Base-by-base conservation (phyloP, 2,888 invertebrate species). In the Magallana nippona region DNA sequence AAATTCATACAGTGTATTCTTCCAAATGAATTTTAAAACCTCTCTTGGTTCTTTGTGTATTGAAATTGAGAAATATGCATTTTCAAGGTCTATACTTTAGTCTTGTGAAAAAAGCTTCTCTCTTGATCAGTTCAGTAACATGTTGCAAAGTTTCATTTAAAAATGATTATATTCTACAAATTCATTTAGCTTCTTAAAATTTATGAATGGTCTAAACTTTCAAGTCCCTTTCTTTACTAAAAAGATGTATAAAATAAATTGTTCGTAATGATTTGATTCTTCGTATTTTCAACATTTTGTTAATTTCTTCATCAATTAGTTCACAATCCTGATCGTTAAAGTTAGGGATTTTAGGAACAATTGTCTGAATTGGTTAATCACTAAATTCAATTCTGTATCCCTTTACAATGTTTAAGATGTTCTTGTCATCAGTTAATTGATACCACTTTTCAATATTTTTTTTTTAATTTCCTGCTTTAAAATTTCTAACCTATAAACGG, bases 1-100 rank as follows among this genome's bases (percentile, higher is more conserved):
- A 62, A 83, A 85, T 22, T 83, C 15, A 78, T 71, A 82, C 55
- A 84, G 15, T 19, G 78, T 62, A 1, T 57, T 71, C 22, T 82
- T 62, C 86, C 86, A 86, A 44, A 15, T n/a, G 62, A 86, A 86
- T 63, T 77, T 79, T 10, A 83, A 62, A 81, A 56, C 82, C 44
- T 80, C 82, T 17, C 83, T 78, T 57, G 55, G 79, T 60, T 78
- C 57, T 60, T 17, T 8, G 27, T 82, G 62, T 17, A n/a, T 84
- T n/a, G 82, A 78, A 1, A 83, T 78, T 22, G 57, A 71, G 44
- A 85, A 80, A 63, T 83, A 82, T 11, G 85, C 80, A 83, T 81
- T 60, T 44, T 19, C 71, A 2, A 83, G 27, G 13, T 27, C 1
- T 27, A 27, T 27, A 27, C n/a, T n/a, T n/a, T n/a, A n/a, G n/a